phyloP scores from a whole-genome alignment of 2,113 vertebrate species.

The Terrapene triunguis region DNA sequence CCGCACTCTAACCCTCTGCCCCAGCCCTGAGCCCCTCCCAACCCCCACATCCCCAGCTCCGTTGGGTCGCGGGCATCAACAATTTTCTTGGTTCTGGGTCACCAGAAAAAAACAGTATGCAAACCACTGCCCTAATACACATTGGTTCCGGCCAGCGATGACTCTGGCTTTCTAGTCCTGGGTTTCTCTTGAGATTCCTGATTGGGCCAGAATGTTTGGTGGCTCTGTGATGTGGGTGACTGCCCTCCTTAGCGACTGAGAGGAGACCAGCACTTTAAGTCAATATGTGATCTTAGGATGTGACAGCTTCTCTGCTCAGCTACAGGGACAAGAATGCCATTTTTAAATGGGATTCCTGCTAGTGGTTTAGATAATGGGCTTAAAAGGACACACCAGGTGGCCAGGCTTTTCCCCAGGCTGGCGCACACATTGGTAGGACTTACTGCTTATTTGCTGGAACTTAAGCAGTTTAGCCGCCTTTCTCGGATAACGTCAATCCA shows the following conservation, averaged over 20 bases:
- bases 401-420: not conserved
- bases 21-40: no score
- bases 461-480: not conserved
- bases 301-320: not conserved
- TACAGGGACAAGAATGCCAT: rapidly evolving
- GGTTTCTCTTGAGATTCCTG: not conserved
- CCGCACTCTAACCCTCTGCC: no score
- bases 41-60: no score
- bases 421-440: not conserved
- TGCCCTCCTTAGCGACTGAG: not conserved
- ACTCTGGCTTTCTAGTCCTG: not conserved
- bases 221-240: not conserved
- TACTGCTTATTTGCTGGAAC: not conserved
- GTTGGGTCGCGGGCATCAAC: no score
- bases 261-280: not conserved
- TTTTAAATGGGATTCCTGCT: not conserved
- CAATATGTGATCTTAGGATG: not conserved
- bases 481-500: not conserved
- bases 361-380: not conserved
- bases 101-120: no score
- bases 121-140: not conserved
- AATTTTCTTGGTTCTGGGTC: no score
- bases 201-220: not conserved
- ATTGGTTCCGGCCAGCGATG: not conserved
- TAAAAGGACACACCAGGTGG: not conserved